Base-by-base conservation (phyloP, 2,888 invertebrate species). In the Eurois occulta region DNA sequence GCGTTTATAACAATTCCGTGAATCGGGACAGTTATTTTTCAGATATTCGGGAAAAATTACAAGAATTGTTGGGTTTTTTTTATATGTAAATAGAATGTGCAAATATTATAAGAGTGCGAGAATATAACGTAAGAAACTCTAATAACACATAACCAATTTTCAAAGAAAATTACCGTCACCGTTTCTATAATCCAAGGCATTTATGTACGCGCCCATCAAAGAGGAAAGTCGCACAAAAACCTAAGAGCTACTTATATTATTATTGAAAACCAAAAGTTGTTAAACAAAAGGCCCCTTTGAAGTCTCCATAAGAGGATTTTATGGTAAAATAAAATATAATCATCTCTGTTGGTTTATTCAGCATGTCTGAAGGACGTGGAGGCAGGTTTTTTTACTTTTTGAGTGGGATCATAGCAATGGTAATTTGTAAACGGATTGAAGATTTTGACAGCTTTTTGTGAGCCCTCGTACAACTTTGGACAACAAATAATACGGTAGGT, bases 221-320 rank as follows among this genome's bases (percentile, higher is more conserved):
- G 66, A 83, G 69, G 32, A 58, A 74, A 72, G 8, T 65, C 74
- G 80, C 55, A 38, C 67, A 79, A 78, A 80, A 85, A 73, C 60
- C 41, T 78, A 76, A 76, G 66, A 85, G 66, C 55, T 80, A 77
- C 73, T 81, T 81, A 79, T 77, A n/a, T 74, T 75, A 78, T 78
- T 78, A 75, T 76, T 72, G 69, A 75, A 81, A 81, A 81, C 69
- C 75, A 77, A 84, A 81, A 78, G 70, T 82, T 74, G 58, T 80
- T 68, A 24, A 64, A 80, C 58, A 87, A 85, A 82, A 79, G 67
- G 72, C 35, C 41, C 41, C 65, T 86, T 85, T 88, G 81, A 86
- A 77, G 76, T 75, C 24, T 11, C 52, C 52, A 60, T 86, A 86
- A 85, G 83, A 86, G 77, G 85, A 86, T 83, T 83, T 83, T 62